These are phyloP conservation scores for Chouioia cunea DNA, from an alignment of 2,888 invertebrate species.

Conservation along the genomic window DNA sequence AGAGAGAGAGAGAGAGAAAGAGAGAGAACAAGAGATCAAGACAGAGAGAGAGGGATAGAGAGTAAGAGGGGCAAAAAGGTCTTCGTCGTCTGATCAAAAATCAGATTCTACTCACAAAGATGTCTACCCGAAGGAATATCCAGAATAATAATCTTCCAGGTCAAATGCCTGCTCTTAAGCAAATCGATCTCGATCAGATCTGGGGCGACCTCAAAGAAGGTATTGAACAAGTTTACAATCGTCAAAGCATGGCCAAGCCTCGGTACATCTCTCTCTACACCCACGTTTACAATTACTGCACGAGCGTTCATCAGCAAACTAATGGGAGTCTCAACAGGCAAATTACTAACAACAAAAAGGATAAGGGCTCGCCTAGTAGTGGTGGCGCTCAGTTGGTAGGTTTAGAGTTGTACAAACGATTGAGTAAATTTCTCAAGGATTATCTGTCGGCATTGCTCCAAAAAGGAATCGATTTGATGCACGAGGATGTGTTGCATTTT, in stretches of 20 bases:
- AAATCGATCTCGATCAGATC: conserved; percentile 89
- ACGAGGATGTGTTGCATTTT: conserved; percentile 94
- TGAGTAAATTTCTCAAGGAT: conserved; percentile 90
- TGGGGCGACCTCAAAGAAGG: conserved; percentile 96
- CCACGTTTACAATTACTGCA: conserved; percentile 99
- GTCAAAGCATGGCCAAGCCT: conserved; percentile 85
- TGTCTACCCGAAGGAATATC: conserved; percentile 65
- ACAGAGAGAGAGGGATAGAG: too few relatives aligned
- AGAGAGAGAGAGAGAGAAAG: too few relatives aligned
- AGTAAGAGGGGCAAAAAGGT: too few relatives aligned
- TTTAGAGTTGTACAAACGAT: conserved; percentile 93
- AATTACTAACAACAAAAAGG: conserved; percentile 69
- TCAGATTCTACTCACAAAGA: conserved; percentile 43
- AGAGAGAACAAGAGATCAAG: too few relatives aligned
- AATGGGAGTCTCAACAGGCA: too few relatives aligned
- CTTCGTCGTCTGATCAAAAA: too few relatives aligned
- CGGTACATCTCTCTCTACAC: conserved; percentile 96
- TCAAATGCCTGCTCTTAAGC: conserved; percentile 74
- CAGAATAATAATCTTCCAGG: conserved; percentile 67
- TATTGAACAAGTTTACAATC: conserved; percentile 93
- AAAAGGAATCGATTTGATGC: conserved; percentile 90
- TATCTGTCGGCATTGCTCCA: conserved; percentile 84
- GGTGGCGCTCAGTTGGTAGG: conserved; percentile 98
- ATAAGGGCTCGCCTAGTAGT: conserved; percentile 69
- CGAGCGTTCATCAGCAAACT: conserved; percentile 86